These are phyloP conservation scores for Amiota mariae DNA, from an alignment of 2,888 invertebrate genomes.

Conservation along the genomic window DNA sequence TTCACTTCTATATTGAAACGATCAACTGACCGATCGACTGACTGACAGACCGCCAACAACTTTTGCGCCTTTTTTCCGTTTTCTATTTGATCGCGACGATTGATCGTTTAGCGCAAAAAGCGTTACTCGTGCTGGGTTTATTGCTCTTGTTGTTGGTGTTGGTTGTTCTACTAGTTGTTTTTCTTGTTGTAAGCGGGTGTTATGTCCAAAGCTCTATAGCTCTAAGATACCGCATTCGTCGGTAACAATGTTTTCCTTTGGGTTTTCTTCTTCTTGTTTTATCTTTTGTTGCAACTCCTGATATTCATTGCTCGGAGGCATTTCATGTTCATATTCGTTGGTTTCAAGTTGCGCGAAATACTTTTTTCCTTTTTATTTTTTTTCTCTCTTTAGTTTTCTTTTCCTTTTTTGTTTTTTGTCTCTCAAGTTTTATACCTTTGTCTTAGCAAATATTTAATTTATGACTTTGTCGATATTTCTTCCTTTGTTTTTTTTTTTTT, in stretches of 20 bases:
- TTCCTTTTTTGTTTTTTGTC: slow-evolving; percentile 30
- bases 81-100: slow-evolving; percentile 61
- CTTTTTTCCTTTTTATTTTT: slow-evolving; percentile 46
- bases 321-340: slow-evolving; percentile 55
- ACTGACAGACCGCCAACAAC: background rate
- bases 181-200: slow-evolving; percentile 50
- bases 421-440: slow-evolving; percentile 31
- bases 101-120: slow-evolving; percentile 60
- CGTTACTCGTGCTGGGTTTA: slow-evolving; percentile 38
- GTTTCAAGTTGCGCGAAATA: slow-evolving; percentile 36
- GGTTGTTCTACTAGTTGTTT: slow-evolving; percentile 33
- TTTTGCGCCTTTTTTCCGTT: slow-evolving; percentile 7
- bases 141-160: slow-evolving; percentile 24
- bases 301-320: slow-evolving; percentile 30
- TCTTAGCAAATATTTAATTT: slow-evolving; percentile 68
- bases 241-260: background rate
- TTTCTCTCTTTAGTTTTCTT: slow-evolving; percentile 40
- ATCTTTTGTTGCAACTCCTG: slow-evolving; percentile 2
- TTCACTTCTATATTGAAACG: no score
- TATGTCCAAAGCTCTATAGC: slow-evolving; percentile 18
- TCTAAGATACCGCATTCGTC: slow-evolving; percentile 1
- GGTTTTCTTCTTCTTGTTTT: background rate
- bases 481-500: slow-evolving; percentile 35
- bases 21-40: background rate
- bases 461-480: slow-evolving; percentile 69